phyloP scores from a whole-genome alignment of 2,888 invertebrate species.

The Stenolophus ochropezus region DNA sequence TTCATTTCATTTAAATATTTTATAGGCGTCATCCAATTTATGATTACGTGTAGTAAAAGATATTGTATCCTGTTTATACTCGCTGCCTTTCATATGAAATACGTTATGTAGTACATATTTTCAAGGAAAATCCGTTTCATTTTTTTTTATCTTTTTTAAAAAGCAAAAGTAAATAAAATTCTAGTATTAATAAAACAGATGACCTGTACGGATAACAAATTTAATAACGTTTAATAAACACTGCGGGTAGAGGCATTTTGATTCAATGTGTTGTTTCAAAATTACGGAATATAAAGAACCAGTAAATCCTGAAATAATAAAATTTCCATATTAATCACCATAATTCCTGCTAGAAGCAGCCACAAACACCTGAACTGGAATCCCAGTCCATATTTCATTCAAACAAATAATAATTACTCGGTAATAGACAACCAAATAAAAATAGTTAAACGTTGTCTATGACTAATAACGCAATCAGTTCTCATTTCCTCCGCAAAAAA shows the following conservation, averaged over 20 bases:
- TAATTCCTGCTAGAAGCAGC: slow-evolving; percentile 16
- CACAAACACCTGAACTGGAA: slow-evolving; percentile 14
- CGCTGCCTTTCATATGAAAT: no score
- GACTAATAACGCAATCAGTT: slow-evolving; percentile 53
- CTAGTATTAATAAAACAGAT: no score
- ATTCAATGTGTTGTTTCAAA: not conserved
- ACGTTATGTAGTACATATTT: no score
- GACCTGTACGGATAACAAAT: slow-evolving; percentile 2
- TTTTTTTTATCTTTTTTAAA: no score
- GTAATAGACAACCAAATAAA: slow-evolving; percentile 45
- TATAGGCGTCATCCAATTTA: no score
- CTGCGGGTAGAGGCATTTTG: not conserved
- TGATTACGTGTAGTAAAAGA: no score
- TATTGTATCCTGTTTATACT: no score
- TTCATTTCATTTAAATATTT: no score
- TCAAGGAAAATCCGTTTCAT: no score
- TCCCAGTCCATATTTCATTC: slow-evolving; percentile 16
- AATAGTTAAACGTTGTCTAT: slow-evolving; percentile 46
- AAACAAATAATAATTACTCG: slow-evolving; percentile 47
- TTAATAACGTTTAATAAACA: slow-evolving; percentile 3
- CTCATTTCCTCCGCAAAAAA: slow-evolving; percentile 37
- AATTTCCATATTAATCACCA: slow-evolving; percentile 32
- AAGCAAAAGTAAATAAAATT: no score
- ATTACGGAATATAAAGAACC: slow-evolving; percentile 14
- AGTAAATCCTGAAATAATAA: slow-evolving; percentile 29